Percentiles rank a stretch among this genome's conserved stretches.
These are phyloP conservation scores for Nebria salina DNA, from an alignment of 2,888 invertebrate genomes.

Conservation along the genomic window DNA sequence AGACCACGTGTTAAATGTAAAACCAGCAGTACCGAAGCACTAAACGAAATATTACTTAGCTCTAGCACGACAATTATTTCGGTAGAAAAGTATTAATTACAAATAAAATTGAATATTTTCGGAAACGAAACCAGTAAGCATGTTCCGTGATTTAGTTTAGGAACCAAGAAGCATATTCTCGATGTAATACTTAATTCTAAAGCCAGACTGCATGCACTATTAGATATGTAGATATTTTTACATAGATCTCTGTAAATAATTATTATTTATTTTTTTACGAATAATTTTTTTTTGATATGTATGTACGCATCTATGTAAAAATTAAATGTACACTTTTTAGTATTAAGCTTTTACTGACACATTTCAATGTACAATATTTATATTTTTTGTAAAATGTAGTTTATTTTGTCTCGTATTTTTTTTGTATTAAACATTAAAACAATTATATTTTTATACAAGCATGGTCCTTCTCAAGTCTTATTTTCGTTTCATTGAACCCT, in stretches of 20 bases:
- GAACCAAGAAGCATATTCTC: conserved; percentile 36
- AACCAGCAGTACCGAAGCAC: conserved; percentile 31
- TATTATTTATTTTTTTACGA: conserved; percentile 18
- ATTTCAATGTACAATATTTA: neutral
- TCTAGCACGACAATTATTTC: conserved; percentile 21
- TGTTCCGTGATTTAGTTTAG: conserved; percentile 18
- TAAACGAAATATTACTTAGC: conserved; percentile 31
- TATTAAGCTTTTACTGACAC: neutral
- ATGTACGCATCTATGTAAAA: neutral
- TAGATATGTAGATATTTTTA: neutral
- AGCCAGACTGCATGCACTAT: neutral
- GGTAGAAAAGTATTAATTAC: conserved; percentile 15
- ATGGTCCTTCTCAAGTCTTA: neutral
- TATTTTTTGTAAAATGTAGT: neutral
- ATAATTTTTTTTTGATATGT: conserved; percentile 2
- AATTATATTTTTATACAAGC: neutral
- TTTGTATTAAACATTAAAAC: neutral
- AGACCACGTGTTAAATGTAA: conserved; percentile 53
- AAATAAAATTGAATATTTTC: neutral
- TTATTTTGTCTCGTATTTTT: neutral
- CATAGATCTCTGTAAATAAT: conserved; percentile 5
- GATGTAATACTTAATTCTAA: conserved; percentile 22
- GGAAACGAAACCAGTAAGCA: conserved; percentile 19
- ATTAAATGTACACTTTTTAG: neutral
- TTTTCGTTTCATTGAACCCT: neutral